A percentile compares a stretch with the other conserved stretches of the same genome.
Conservation (phyloP, 2,113 vertebrate species). For the Carassius auratus region DNA sequence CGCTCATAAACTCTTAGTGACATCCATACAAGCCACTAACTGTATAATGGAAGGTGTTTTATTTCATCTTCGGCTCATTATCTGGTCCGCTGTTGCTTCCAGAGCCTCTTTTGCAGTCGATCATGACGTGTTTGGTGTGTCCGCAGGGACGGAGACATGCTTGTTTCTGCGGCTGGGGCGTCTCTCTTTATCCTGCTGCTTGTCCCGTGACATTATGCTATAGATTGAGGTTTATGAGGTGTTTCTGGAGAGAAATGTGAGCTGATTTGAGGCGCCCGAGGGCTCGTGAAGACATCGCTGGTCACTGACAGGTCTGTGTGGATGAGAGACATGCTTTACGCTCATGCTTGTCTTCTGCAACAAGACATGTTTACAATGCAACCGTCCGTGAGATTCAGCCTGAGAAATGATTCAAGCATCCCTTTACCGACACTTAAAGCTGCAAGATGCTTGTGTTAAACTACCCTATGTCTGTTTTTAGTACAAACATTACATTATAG, state of each 20-base stretch:
- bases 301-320: slow-evolving; percentile 24
- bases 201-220: slow-evolving; percentile 48
- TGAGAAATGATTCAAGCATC: neutral
- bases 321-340: neutral
- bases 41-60: slow-evolving; percentile 1
- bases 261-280: neutral
- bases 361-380: slow-evolving; percentile 40
- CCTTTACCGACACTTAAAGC: neutral
- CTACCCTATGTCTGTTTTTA: neutral
- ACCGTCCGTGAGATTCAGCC: neutral
- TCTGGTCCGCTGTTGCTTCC: neutral
- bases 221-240: slow-evolving; percentile 56
- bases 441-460: neutral
- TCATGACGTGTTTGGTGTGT: neutral
- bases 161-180: neutral
- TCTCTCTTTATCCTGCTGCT: slow-evolving; percentile 18
- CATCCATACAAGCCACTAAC: neutral
- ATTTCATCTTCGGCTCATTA: neutral
- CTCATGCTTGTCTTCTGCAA: slow-evolving; percentile 29
- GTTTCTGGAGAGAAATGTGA: slow-evolving; percentile 38
- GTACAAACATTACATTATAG: neutral
- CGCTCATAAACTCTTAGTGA: neutral
- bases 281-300: neutral
- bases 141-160: neutral
- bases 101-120: neutral